Base-by-base conservation (phyloP, 2,797 vertebrate species). In the Gobionotothen gibberifrons region DNA sequence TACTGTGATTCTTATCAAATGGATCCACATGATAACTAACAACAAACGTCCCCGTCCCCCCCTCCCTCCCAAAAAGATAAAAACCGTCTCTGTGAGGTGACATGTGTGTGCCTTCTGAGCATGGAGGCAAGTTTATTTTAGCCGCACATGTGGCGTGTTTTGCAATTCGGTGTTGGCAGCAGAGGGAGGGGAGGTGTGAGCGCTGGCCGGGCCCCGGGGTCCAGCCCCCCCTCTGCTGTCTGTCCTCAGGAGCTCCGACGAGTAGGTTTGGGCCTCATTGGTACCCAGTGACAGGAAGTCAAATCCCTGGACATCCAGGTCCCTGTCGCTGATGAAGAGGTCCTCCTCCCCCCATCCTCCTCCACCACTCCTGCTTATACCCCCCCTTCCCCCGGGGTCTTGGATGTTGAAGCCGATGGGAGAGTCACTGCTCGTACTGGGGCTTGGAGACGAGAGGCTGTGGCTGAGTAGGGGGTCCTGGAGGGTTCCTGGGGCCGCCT, bases 281-380 rank as follows among this genome's bases (percentile, higher is more conserved):
- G 94, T 85, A 0, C 94, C 94, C 78, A 92, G 94, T 0, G 94
- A 93, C 78, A 95, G 81, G 85, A 95, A 94, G 85, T 97, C 95
- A 51, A 96, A 95, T 61, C 92, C 93, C 83, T 94, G 94, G 21
- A 90, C 89, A 86, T 97, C 96, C 77, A 95, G 87, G 88, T 99
- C 97, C 89, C 96, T 95, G 89, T 98, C 97, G n/a, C 95, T 95
- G 93, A 98, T 97, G 89, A 98, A 97, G 87, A 98, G 96, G 93
- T 96, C 96, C 60, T 97, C 96, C 87, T 98, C 97, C 67, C 94
- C 96, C 97, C 97, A 99, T 69, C 95, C 95, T n/a, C 93, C 93
- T 72, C 94, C 95, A 48, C 92, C 81, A 13, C 76, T 79, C 58
- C 72, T 72, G 49, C 74, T 72, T 36, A 58, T 10, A 39, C 94